Base-by-base conservation (phyloP, 92 coral and sea anemone species). In the Ricordea florida region DNA sequence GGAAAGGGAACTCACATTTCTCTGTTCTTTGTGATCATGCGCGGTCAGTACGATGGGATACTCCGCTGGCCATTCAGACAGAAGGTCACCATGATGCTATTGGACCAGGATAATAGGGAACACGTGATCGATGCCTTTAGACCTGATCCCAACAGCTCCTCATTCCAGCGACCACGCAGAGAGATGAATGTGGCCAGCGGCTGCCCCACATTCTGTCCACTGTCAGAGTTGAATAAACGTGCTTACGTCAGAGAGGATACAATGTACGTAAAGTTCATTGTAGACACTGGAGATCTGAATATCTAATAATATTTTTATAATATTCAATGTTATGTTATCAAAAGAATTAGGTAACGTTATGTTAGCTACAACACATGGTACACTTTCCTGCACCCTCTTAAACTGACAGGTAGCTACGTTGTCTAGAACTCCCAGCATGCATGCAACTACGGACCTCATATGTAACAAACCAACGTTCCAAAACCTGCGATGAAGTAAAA, bases 21-120 rank as follows among this genome's bases (percentile, higher is more conserved):
- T 0, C 2, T 80, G 51, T 80, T 80, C 23, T 69, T 80, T 43
- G 86, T 71, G 55, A n/a, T 83, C 74, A 70, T 78, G 90, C 90
- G 81, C 62, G 76, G 90, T 42, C 74, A 85, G 57, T 71, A 85
- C 50, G 85, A 85, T 34, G 90, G 77, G 66, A 26, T 87, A 51
- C 88, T 88, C 85, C 86, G 83, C 79, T 88, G 93, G 93, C 93
- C 89, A 44, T 88, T 66, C 83, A 66, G 89, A 52, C 86, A 88
- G 40, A 85, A 76, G 47, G 90, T 84, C 18, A 37, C 81, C 10
- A 31, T 73, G 59, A 82, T 72, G 69, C 14, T 81, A 37, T 20
- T 87, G 38, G 90, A 88, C 63, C 93, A 88, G 35, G 77, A 59
- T 26, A 76, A 86, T 32, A 57, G 65, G 24, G 89, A 83, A 37